Evolutionary conservation across 2,888 invertebrate species (phyloP).

Genomic region (Rutpela maculata): DNA sequence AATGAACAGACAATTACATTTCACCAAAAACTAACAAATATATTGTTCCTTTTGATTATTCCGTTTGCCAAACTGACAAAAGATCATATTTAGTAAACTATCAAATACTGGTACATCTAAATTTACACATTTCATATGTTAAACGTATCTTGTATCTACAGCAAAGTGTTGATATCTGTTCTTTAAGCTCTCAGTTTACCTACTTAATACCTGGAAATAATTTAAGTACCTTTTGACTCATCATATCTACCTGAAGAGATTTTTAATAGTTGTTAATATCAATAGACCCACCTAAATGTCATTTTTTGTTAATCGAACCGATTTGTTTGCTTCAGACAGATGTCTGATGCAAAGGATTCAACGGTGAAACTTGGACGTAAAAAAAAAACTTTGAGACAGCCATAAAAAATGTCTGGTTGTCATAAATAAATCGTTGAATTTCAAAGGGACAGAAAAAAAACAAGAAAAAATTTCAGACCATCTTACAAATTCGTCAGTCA

Average conservation of each 20-base stretch:
- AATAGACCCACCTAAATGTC: conserved; percentile 15
- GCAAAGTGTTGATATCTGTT: not conserved
- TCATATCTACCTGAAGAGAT: conserved; percentile 23
- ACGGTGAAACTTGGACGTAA: not conserved
- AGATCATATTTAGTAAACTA: not conserved
- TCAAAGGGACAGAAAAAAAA: too few relatives aligned
- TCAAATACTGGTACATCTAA: not conserved
- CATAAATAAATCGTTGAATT: conserved; percentile 21
- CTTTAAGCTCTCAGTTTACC: not conserved
- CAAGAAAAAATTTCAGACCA: too few relatives aligned
- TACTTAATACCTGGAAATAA: conserved; percentile 10
- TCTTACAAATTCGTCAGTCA: too few relatives aligned
- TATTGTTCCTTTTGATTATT: too few relatives aligned
- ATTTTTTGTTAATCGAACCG: conserved; percentile 26
- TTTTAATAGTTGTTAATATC: conserved; percentile 12
- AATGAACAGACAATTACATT: too few relatives aligned
- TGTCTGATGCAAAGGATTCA: not conserved
- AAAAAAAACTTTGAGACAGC: conserved; percentile 9
- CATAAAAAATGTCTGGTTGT: conserved; percentile 19
- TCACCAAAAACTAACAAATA: too few relatives aligned
- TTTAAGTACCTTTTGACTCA: conserved; percentile 6
- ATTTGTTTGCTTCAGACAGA: conserved; percentile 20
- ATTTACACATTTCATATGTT: not conserved
- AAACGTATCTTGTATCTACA: not conserved
- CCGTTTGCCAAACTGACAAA: not conserved